Percentiles rank a stretch among this genome's conserved stretches.
phyloP scores from a whole-genome alignment of 1,140 invertebrate genomes.

The Hyphantria cunea region DNA sequence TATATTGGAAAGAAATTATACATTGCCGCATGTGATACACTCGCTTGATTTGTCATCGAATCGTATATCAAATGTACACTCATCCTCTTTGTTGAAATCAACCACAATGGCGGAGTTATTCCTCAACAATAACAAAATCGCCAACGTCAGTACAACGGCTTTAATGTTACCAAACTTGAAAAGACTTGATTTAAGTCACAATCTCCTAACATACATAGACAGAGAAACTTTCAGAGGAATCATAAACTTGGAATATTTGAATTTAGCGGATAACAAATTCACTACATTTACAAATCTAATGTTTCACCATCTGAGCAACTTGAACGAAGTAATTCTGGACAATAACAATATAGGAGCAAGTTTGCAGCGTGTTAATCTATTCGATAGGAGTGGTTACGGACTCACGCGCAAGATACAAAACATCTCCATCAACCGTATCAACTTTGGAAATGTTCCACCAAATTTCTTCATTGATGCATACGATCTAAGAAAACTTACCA shows the following conservation, averaged over 20 bases:
- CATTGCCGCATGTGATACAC: constrained; percentile 49
- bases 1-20: constrained; percentile 43
- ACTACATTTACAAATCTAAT: constrained; percentile 62
- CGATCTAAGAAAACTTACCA: constrained; percentile 57
- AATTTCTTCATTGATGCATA: constrained; percentile 73
- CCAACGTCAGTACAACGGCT: constrained; percentile 55
- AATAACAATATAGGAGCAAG: constrained; percentile 65
- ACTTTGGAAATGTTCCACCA: constrained; percentile 54
- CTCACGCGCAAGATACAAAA: constrained; percentile 61
- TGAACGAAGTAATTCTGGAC: constrained; percentile 76
- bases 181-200: constrained; percentile 81
- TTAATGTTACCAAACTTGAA: constrained; percentile 70
- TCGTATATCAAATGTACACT: constrained; percentile 52
- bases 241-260: constrained; percentile 77
- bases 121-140: constrained; percentile 72
- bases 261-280: constrained; percentile 81
- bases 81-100: constrained; percentile 47
- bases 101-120: constrained; percentile 49
- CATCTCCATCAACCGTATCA: constrained; percentile 62
- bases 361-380: constrained; percentile 55
- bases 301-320: constrained; percentile 71
- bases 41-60: constrained; percentile 69
- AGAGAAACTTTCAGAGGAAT: constrained; percentile 72
- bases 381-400: constrained; percentile 61
- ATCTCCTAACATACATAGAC: constrained; percentile 73